Base-by-base conservation (phyloP, 64 coral and sea anemone genomes). In the Stichodactyla helianthus region DNA sequence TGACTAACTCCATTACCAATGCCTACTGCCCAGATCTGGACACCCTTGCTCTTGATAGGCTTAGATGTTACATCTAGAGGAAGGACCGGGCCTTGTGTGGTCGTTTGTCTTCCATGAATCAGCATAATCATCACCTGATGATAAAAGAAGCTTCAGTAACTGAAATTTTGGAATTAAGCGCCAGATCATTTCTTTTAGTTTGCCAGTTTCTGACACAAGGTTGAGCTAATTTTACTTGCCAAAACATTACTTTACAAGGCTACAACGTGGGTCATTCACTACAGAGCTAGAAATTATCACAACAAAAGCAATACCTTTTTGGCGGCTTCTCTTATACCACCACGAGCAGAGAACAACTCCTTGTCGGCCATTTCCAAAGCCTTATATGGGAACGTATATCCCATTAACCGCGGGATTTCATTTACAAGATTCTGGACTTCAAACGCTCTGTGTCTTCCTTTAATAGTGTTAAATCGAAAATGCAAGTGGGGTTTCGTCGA, bases 381-480 rank as follows among this genome's bases (percentile, higher is more conserved):
- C 77, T 79, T 96, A 27, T 96, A 91, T 25, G 91, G 89, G 50
- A 93, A 93, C 17, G 94, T 96, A 15, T 71, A 88, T 15, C 94
- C 94, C 27, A 71, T 93, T 20, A 77, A 55, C 16, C 91, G 94
- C 28, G 68, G 79, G 51, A 93, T 93, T 19, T 18, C 35, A 61
- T 85, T 87, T 26, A 92, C 79, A n/a, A 86, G 12, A 15, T 92
- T 93, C 50, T 81, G 56, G 6, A 92, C 63, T 35, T 88, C 89
- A 52, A 54, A 6, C 0, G 53, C 27, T 31, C 86, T 93, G 53
- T 92, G 88, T 76, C 90, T 76, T 82, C 91, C 91, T 55, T 61
- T 87, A 6, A 96, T 71, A 8, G 91, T 87, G 55, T 96, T 90
- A 80, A 96, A 96, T 64, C 86, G 77, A 65, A 93, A 71, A 25